phyloP scores from a whole-genome alignment of 2,888 invertebrate genomes.

The Tetheella fluctuosa region DNA sequence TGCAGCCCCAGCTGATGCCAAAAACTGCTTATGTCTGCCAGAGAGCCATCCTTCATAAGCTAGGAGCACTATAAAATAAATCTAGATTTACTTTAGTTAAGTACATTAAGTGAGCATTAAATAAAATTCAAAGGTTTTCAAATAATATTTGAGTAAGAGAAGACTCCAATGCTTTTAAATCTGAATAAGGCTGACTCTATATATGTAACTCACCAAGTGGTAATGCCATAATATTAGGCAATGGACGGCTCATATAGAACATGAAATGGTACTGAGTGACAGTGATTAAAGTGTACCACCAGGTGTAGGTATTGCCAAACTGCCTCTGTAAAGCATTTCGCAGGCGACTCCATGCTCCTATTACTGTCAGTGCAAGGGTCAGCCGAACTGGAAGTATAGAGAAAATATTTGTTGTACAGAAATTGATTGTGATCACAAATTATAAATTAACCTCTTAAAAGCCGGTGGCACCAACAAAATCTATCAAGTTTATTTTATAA shows the following conservation, averaged over 20 bases:
- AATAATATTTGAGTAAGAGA: background rate
- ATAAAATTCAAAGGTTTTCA: no score
- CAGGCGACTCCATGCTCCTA: conserved; percentile 89
- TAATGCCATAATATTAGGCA: conserved; percentile 97
- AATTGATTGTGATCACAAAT: no score
- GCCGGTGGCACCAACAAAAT: no score
- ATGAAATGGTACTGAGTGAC: conserved; percentile 98
- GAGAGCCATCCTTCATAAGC: conserved; percentile 94
- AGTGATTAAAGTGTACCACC: conserved; percentile 93
- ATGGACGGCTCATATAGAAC: conserved; percentile 96
- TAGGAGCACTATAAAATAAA: conserved; percentile 88
- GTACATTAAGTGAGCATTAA: no score
- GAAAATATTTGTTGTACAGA: conserved; percentile 18
- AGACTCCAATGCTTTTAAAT: no score
- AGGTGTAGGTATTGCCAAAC: conserved; percentile 90
- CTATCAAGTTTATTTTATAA: no score
- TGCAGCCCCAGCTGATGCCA: conserved; percentile 93
- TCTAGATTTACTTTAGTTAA: background rate
- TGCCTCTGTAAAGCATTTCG: conserved; percentile 89
- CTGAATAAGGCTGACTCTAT: no score
- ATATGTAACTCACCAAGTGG: conserved; percentile 89
- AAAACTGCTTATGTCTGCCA: conserved; percentile 89
- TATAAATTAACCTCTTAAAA: no score
- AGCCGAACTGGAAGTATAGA: conserved; percentile 89
- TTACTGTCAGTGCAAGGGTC: conserved; percentile 90